Evolutionary conservation across 2,113 vertebrate genomes (phyloP).

Genomic region (Brachyhypopomus gauderio): DNA sequence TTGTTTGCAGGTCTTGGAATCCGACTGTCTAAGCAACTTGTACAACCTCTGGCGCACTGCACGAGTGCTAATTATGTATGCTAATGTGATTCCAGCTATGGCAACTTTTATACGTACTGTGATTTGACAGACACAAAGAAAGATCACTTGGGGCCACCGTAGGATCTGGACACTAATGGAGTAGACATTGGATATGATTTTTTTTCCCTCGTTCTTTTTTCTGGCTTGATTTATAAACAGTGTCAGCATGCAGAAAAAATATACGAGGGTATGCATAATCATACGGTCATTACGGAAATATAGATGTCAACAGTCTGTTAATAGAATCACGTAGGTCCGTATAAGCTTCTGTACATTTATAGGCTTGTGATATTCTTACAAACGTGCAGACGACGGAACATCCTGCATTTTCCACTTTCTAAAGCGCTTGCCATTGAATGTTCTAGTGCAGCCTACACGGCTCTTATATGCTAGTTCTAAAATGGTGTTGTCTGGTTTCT

Average conservation of each 20-base stretch:
- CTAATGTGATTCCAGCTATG: constrained; percentile 40
- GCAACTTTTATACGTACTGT: constrained; percentile 42
- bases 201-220: not conserved
- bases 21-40: constrained; percentile 28
- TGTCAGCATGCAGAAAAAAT: not conserved
- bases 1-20: constrained; percentile 20
- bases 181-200: not conserved
- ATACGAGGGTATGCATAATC: not conserved
- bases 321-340: too few species aligned
- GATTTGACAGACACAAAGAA: constrained; percentile 39
- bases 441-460: not conserved
- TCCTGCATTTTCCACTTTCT: too few species aligned
- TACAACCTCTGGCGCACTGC: constrained; percentile 43
- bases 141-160: constrained; percentile 30
- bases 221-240: not conserved
- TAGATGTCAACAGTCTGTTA: too few species aligned
- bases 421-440: too few species aligned
- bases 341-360: too few species aligned
- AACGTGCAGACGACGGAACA: too few species aligned
- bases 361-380: too few species aligned
- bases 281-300: not conserved
- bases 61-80: constrained; percentile 47
- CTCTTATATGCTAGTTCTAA: not conserved
- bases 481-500: not conserved
- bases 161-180: constrained; percentile 15